These are phyloP conservation scores for Thymallus thymallus DNA, from an alignment of 2,113 vertebrate species.

Conservation along the genomic window DNA sequence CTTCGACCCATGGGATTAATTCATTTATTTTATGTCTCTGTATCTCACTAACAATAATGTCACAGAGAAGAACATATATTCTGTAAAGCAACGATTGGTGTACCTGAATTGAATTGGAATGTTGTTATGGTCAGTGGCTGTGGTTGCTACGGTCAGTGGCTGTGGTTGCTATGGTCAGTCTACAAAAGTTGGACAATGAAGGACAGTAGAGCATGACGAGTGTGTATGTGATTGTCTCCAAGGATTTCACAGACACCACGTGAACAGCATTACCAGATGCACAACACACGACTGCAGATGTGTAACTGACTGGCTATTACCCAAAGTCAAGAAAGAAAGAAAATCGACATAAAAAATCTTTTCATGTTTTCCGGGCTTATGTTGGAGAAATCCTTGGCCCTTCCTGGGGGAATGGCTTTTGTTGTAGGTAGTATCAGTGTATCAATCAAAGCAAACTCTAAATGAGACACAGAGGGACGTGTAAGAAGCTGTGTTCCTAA, in stretches of 20 bases:
- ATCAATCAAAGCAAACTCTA: conserved; percentile 72
- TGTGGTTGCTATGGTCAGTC: not conserved
- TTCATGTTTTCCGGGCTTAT: conserved; percentile 52
- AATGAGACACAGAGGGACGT: conserved; percentile 75
- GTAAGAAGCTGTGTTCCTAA: conserved; percentile 64
- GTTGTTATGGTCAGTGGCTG: not conserved
- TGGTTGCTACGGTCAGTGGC: not conserved
- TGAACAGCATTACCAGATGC: conserved; percentile 40
- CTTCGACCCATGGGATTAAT: conserved; percentile 32
- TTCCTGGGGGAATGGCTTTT: conserved; percentile 64
- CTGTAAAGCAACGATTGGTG: conserved; percentile 21
- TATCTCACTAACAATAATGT: not conserved
- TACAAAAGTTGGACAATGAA: not conserved
- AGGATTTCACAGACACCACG: conserved; percentile 28
- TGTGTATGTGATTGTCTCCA: conserved; percentile 22
- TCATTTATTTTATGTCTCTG: conserved; percentile 47
- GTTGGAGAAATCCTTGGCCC: conserved; percentile 49
- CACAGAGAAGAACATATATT: conserved; percentile 3
- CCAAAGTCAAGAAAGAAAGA: not conserved
- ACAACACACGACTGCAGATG: conserved; percentile 48
- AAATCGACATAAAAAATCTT: conserved; percentile 12
- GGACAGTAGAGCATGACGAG: conserved; percentile 1
- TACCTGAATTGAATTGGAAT: conserved; percentile 13
- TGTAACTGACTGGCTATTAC: not conserved
- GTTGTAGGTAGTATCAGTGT: conserved; percentile 65